Evolutionary conservation across 1,140 invertebrate genomes (phyloP).

Genomic region (Stenopsyche tienmushanensis): DNA sequence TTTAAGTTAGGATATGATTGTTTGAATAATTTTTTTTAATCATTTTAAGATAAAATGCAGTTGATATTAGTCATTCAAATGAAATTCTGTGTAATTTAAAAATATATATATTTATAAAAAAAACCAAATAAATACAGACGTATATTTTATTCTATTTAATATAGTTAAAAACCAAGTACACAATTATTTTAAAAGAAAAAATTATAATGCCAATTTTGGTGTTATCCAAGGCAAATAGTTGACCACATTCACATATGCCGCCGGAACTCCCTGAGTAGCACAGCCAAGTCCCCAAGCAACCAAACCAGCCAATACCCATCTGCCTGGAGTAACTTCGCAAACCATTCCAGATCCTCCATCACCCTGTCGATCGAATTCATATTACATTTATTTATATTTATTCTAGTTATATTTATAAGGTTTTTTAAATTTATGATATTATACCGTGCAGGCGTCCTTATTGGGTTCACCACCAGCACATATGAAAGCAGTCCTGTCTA

Average conservation of each 20-base stretch:
- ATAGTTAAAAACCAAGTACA: too few species aligned
- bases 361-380: constrained; percentile 55
- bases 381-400: background rate
- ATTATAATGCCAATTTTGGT: constrained; percentile 8
- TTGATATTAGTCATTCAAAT: too few species aligned
- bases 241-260: constrained; percentile 67
- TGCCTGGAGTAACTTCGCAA: constrained; percentile 58
- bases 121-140: too few species aligned
- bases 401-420: background rate
- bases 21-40: too few species aligned
- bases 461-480: constrained; percentile 75
- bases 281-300: constrained; percentile 77
- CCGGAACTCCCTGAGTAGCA: constrained; percentile 62
- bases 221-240: constrained; percentile 65
- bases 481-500: constrained; percentile 67
- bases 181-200: too few species aligned
- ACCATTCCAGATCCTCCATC: constrained; percentile 76
- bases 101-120: too few species aligned
- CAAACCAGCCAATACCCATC: constrained; percentile 64
- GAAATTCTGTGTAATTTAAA: too few species aligned
- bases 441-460: constrained; percentile 75
- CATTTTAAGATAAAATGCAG: too few species aligned
- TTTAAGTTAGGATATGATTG: too few species aligned
- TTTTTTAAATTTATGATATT: constrained; percentile 34
- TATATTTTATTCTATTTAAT: too few species aligned